phyloP scores from a whole-genome alignment of 2,888 invertebrate species.

The Lottia scabra region DNA sequence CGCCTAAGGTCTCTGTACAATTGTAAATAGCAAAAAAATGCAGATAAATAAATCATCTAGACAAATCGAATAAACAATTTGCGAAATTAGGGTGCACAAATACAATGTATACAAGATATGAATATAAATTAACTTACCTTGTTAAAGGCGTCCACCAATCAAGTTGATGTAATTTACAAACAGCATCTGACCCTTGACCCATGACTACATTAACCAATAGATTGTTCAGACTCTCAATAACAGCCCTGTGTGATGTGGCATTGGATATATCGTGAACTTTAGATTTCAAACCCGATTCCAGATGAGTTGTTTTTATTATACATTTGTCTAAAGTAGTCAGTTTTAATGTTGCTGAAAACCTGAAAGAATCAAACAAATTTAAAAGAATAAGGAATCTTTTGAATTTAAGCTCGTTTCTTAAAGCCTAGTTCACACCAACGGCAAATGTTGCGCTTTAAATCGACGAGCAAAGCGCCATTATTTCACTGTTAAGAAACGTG shows the following conservation, averaged over 20 bases:
- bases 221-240: constrained; percentile 43
- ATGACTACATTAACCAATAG: constrained; percentile 47
- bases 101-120: not conserved
- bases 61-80: no score
- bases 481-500: no score
- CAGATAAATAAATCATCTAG: no score
- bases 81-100: no score
- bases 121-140: constrained; percentile 42
- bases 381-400: not conserved
- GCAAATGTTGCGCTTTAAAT: not conserved
- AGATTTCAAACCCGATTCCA: constrained; percentile 51
- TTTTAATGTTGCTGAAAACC: constrained; percentile 49
- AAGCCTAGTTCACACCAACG: not conserved
- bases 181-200: constrained; percentile 32
- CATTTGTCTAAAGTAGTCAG: constrained; percentile 48
- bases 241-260: constrained; percentile 59
- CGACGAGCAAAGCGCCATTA: constrained; percentile 15
- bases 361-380: constrained; percentile 25
- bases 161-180: constrained; percentile 42
- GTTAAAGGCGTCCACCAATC: constrained; percentile 56
- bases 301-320: constrained; percentile 47
- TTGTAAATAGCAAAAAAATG: no score
- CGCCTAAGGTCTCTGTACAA: no score
- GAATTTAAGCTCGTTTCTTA: no score
- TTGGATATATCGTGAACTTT: constrained; percentile 54